Conservation (phyloP, 2,113 vertebrate genomes). For the Dipodomys ordii region DNA sequence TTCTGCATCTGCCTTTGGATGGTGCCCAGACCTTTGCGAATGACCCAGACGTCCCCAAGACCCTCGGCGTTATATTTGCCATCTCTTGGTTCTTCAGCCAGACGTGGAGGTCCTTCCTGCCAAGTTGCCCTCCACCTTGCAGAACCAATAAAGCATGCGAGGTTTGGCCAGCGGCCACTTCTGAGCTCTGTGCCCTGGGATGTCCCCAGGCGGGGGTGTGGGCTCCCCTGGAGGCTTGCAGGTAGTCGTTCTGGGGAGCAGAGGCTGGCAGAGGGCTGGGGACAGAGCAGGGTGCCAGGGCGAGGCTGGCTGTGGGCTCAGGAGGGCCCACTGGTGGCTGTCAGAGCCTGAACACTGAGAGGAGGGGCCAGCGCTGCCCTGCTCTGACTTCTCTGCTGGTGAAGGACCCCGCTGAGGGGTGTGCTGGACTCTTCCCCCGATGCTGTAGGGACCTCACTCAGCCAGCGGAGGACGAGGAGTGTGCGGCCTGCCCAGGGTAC, state of each 20-base stretch:
- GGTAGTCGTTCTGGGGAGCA: neutral
- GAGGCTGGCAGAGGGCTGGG: neutral
- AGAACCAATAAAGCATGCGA: conserved; percentile 53
- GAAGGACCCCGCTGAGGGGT: neutral
- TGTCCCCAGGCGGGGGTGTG: neutral
- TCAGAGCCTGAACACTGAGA: rapidly evolving
- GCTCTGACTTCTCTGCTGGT: neutral
- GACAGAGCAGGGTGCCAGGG: neutral
- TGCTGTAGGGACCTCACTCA: rapidly evolving
- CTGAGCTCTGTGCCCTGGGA: neutral
- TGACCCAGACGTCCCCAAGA: conserved; percentile 32
- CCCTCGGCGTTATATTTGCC: conserved; percentile 72
- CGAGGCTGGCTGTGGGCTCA: neutral
- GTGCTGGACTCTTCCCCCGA: no score
- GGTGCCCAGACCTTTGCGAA: conserved; percentile 56
- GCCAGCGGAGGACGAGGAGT: neutral
- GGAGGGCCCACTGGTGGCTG: neutral
- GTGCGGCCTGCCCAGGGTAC: neutral
- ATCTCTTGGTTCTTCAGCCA: conserved; percentile 70
- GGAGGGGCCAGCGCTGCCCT: neutral
- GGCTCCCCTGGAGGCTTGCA: neutral
- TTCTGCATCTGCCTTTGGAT: conserved; percentile 65
- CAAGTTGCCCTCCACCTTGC: rapidly evolving
- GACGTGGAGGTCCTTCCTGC: rapidly evolving
- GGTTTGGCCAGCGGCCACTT: neutral